Conservation (phyloP, 2,113 vertebrate genomes). For the Cisticola juncidis region DNA sequence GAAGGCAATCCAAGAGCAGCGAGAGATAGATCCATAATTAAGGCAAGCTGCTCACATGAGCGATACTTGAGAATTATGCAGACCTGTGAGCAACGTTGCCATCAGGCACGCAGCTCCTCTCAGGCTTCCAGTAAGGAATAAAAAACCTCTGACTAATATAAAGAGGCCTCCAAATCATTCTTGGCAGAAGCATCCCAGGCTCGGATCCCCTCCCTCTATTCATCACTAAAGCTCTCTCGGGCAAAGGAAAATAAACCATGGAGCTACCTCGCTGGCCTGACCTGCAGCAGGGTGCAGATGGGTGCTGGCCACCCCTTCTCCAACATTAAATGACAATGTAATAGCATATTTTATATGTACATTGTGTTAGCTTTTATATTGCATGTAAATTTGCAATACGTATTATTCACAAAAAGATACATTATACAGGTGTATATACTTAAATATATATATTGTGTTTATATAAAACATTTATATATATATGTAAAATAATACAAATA, state of each 20-base stretch:
- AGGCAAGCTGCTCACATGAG: conserved; percentile 14
- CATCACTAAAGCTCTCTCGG: conserved; percentile 74
- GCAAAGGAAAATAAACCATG: conserved; percentile 71
- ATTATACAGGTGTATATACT: too few relatives aligned
- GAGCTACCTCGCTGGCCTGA: conserved; percentile 77
- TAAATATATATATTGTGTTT: neutral
- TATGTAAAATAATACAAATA: neutral
- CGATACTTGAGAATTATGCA: neutral
- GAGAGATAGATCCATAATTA: neutral
- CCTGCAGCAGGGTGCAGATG: conserved; percentile 62
- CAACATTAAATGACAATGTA: neutral
- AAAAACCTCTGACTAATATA: conserved; percentile 85
- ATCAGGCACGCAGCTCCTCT: neutral
- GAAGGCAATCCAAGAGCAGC: neutral
- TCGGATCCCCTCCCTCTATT: conserved; percentile 86
- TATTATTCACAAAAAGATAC: neutral
- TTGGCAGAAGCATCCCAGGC: conserved; percentile 70
- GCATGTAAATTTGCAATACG: neutral
- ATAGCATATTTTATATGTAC: neutral
- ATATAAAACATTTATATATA: too few relatives aligned
- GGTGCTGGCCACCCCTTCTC: conserved; percentile 37
- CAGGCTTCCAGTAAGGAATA: conserved; percentile 72
- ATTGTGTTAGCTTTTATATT: neutral
- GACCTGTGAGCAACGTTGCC: conserved; percentile 24
- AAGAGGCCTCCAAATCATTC: conserved; percentile 75